Conservation (phyloP, 2,797 vertebrate species). For the Melanotaenia pygmaea region DNA sequence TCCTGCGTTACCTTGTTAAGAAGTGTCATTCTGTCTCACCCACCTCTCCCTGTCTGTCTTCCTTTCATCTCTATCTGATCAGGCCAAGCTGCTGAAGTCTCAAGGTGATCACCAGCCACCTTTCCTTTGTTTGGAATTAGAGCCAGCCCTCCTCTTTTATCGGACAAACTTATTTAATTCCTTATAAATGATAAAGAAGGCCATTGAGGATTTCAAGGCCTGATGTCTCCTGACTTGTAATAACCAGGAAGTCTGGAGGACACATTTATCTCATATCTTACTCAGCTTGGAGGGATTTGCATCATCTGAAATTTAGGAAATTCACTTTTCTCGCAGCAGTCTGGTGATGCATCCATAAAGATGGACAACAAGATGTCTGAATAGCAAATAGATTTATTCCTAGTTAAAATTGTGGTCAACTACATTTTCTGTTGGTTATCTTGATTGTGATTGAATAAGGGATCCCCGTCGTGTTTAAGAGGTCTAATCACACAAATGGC, state of each 20-base stretch:
- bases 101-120: conserved; percentile 63
- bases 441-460: neutral
- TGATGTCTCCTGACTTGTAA: conserved; percentile 29
- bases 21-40: conserved; percentile 51
- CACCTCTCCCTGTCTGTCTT: conserved; percentile 27
- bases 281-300: conserved; percentile 10
- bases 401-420: neutral
- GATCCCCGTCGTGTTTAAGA: neutral
- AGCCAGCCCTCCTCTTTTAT: conserved; percentile 41
- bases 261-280: conserved; percentile 40
- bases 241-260: conserved; percentile 32
- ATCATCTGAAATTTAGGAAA: conserved; percentile 28
- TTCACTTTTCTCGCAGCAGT: conserved; percentile 17
- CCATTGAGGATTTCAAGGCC: conserved; percentile 23
- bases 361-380: neutral
- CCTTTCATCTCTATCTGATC: conserved; percentile 64
- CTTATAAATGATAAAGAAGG: conserved; percentile 52
- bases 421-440: neutral
- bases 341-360: neutral
- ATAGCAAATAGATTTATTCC: neutral
- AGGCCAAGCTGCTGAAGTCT: conserved; percentile 46
- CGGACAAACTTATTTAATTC: conserved; percentile 56
- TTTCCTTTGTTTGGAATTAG: conserved; percentile 37
- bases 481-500: neutral
- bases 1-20: conserved; percentile 63